Conservation (phyloP, 2,113 vertebrate genomes). For the Ceyx margarethae region DNA sequence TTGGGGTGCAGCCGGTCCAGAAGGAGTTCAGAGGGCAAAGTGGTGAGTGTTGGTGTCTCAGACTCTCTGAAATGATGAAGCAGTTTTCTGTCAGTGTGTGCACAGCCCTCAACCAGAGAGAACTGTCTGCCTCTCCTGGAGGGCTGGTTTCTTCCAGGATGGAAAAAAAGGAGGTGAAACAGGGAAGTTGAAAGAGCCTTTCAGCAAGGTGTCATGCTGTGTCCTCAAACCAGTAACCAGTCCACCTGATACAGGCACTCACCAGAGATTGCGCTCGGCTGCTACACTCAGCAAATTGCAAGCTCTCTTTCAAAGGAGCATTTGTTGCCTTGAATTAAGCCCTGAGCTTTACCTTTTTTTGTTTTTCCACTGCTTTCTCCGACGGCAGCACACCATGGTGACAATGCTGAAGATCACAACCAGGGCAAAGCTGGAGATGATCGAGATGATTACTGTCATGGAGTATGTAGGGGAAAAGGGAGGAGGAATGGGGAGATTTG, state of each 20-base stretch:
- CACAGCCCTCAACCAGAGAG: not conserved
- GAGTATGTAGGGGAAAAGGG: constrained; percentile 84
- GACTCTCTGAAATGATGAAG: constrained; percentile 69
- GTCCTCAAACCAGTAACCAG: not conserved
- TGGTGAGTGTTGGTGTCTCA: constrained; percentile 83
- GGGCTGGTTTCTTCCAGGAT: not conserved
- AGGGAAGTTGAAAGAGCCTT: not conserved
- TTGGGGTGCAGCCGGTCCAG: constrained; percentile 95
- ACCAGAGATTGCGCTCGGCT: not conserved
- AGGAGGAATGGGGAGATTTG: constrained; percentile 46
- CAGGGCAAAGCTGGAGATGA: constrained; percentile 83
- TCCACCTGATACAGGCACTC: not conserved
- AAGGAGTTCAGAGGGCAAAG: constrained; percentile 92
- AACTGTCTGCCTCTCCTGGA: not conserved
- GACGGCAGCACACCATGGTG: constrained; percentile 81
- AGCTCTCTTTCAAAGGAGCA: not conserved
- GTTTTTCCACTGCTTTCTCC: constrained; percentile 84
- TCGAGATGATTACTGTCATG: constrained; percentile 89
- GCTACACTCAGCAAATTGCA: not conserved
- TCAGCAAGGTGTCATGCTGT: not conserved
- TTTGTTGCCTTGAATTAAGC: not conserved
- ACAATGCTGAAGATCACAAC: constrained; percentile 75
- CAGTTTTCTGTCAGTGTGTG: not conserved
- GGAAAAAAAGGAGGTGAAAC: not conserved
- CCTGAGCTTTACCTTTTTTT: constrained; percentile 81